Conservation (phyloP, 2,797 vertebrate genomes). For the Hoplostethus mediterraneus region DNA sequence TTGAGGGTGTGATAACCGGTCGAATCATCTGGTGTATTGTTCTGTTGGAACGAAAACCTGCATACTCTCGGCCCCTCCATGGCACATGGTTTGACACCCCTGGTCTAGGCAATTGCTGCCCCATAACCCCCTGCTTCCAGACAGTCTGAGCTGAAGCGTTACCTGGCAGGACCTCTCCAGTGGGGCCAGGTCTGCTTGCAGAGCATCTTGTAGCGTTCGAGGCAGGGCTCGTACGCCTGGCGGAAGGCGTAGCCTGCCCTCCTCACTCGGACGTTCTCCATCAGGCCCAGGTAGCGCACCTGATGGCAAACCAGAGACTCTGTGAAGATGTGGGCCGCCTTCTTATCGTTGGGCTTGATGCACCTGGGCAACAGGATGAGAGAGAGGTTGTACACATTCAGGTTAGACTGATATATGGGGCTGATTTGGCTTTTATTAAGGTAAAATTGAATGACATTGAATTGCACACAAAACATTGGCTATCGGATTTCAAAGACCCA, state of each 20-base stretch:
- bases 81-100: no score
- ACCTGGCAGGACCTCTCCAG: constrained; percentile 96
- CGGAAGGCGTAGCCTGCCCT: constrained; percentile 97
- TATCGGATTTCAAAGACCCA: no score
- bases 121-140: not conserved
- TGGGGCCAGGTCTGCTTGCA: constrained; percentile 98
- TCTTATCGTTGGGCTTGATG: constrained; percentile 99
- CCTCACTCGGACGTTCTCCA: constrained; percentile 96
- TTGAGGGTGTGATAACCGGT: no score
- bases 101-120: not conserved
- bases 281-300: constrained; percentile 93
- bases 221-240: constrained; percentile 93
- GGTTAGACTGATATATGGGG: no score
- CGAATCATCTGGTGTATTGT: no score
- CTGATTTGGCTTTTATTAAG: no score
- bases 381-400: not conserved
- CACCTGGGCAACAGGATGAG: constrained; percentile 82
- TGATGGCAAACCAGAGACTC: constrained; percentile 95
- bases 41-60: no score
- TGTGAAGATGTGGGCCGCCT: constrained; percentile 92
- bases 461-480: no score
- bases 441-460: no score
- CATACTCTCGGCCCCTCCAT: no score
- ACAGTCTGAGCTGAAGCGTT: constrained; percentile 23
- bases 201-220: constrained; percentile 99